These are phyloP conservation scores for Chloebia gouldiae DNA, from an alignment of 2,113 vertebrate genomes.

Conservation along the genomic window DNA sequence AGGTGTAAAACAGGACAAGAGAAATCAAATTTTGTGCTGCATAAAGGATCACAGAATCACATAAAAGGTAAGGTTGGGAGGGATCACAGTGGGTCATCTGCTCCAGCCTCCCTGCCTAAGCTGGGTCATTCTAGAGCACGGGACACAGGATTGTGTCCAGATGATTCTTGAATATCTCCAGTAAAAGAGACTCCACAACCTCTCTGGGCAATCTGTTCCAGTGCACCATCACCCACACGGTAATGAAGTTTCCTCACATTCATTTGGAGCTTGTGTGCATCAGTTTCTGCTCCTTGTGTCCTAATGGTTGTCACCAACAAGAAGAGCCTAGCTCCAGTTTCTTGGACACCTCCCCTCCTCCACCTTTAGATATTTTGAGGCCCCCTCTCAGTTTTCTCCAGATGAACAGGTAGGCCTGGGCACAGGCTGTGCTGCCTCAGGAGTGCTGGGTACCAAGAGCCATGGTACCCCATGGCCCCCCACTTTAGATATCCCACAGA, in stretches of 20 bases:
- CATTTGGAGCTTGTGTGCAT: neutral
- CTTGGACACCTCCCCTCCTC: neutral
- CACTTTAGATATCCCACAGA: neutral
- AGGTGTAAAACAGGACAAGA: neutral
- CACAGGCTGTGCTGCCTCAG: accelerated
- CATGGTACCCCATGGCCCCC: accelerated
- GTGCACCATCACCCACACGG: neutral
- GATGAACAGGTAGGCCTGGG: accelerated
- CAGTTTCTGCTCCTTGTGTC: neutral
- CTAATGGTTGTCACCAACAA: neutral
- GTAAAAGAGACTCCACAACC: neutral
- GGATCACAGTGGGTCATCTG: too few relatives aligned
- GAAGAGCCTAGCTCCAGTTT: neutral
- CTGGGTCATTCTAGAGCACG: neutral
- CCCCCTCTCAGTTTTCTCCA: neutral
- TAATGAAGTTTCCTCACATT: neutral
- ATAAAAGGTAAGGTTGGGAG: neutral
- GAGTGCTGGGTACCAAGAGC: neutral
- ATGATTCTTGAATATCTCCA: neutral
- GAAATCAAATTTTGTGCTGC: neutral
- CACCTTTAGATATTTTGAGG: neutral
- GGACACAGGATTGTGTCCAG: neutral
- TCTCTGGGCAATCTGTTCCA: neutral
- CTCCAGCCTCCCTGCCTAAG: neutral
- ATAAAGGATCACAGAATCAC: neutral